Conservation (phyloP, 2,113 vertebrate genomes). For the Echinops telfairi region DNA sequence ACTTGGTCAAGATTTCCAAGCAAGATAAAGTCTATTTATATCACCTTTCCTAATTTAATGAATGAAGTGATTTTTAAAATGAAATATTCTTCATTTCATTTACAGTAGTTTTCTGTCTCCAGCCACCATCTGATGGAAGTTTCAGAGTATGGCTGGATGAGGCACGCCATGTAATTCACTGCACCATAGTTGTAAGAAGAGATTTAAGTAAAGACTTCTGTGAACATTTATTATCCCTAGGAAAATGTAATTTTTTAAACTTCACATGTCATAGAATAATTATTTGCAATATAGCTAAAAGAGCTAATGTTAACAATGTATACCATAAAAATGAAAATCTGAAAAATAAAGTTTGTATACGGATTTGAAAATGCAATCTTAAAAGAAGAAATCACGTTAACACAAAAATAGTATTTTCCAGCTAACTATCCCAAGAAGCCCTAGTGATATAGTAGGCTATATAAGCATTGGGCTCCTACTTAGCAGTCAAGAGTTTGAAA, state of each 20-base stretch:
- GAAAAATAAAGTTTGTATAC: background rate
- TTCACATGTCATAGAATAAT: background rate
- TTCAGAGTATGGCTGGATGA: too few relatives aligned
- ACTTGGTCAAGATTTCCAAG: background rate
- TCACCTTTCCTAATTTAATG: background rate
- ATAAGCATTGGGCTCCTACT: too few relatives aligned
- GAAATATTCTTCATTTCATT: background rate
- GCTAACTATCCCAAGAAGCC: background rate
- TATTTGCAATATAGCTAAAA: background rate
- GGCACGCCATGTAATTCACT: too few relatives aligned
- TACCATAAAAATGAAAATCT: background rate
- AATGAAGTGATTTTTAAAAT: conserved; percentile 7
- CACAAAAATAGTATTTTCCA: background rate
- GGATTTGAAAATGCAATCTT: background rate
- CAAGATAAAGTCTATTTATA: background rate
- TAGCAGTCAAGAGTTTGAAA: too few relatives aligned
- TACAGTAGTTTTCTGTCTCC: too few relatives aligned
- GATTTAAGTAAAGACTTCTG: background rate
- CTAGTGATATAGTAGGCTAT: too few relatives aligned
- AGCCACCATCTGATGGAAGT: too few relatives aligned
- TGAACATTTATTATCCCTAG: conserved; percentile 2
- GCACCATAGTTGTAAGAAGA: too few relatives aligned
- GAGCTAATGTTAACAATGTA: background rate
- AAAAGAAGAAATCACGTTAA: background rate
- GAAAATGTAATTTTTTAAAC: background rate